phyloP scores from a whole-genome alignment of 1,140 invertebrate genomes.

The Platorchestia sp. region DNA sequence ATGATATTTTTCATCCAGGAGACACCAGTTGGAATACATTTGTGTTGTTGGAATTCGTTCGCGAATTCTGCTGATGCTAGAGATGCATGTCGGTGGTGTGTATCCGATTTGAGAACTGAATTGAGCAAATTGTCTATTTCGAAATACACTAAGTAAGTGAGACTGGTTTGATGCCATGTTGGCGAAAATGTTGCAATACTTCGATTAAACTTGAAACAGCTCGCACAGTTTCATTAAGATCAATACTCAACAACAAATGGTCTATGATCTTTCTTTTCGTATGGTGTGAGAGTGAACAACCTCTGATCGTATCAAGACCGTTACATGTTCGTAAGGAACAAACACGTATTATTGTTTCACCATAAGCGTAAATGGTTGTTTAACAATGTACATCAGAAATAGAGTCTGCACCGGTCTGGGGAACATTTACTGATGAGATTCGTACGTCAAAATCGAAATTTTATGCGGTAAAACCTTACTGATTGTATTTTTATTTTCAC shows the following conservation, averaged over 20 bases:
- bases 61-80: neutral
- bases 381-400: too few relatives aligned
- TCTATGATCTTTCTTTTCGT: neutral
- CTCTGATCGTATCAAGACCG: too few relatives aligned
- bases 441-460: too few relatives aligned
- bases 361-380: too few relatives aligned
- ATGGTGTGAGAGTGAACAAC: neutral
- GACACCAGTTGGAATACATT: neutral
- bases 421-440: too few relatives aligned
- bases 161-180: neutral
- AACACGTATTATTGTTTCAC: too few relatives aligned
- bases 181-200: neutral
- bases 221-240: neutral
- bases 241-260: neutral
- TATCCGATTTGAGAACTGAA: neutral
- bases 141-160: neutral
- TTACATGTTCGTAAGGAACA: too few relatives aligned
- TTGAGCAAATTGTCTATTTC: neutral
- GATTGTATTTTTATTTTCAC: too few relatives aligned
- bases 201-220: neutral
- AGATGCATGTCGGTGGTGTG: neutral
- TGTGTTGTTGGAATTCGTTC: neutral
- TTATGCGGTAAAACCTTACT: too few relatives aligned
- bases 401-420: too few relatives aligned
- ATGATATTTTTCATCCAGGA: neutral